phyloP scores from a whole-genome alignment of 2,113 vertebrate genomes.

The Psettodes erumei region DNA sequence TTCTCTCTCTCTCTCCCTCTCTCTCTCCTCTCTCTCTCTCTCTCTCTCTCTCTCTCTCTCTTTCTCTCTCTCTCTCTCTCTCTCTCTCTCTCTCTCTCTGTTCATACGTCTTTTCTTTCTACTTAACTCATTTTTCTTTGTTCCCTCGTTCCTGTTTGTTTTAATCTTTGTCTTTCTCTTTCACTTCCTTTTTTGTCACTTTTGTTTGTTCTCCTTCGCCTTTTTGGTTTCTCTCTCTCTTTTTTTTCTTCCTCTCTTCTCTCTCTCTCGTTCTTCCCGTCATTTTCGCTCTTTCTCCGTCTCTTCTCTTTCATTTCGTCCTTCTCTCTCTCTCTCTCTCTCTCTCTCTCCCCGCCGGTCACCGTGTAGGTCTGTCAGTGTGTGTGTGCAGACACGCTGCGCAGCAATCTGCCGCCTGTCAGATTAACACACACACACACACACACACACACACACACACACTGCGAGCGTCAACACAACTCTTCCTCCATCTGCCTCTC shows the following conservation, averaged over 20 bases:
- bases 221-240: not conserved
- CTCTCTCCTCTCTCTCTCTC: no score
- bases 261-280: not conserved
- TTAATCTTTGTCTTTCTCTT: not conserved
- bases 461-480: not conserved
- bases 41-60: not conserved
- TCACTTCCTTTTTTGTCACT: not conserved
- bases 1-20: fast-evolving
- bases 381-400: conserved; percentile 45
- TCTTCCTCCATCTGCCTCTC: no score
- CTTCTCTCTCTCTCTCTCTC: not conserved
- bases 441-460: not conserved
- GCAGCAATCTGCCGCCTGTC: conserved; percentile 52
- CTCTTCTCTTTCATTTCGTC: not conserved
- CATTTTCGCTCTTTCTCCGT: not conserved
- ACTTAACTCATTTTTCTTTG: not conserved
- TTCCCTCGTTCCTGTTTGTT: not conserved
- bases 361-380: not conserved
- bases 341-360: not conserved
- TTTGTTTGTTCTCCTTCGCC: not conserved
- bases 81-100: not conserved
- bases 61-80: no score
- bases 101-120: not conserved
- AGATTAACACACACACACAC: conserved; percentile 11
- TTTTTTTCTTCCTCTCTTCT: not conserved